A percentile compares a stretch with the other conserved stretches of the same genome.
Conservation (phyloP, 2,888 invertebrate species). For the Amphipyra berbera region DNA sequence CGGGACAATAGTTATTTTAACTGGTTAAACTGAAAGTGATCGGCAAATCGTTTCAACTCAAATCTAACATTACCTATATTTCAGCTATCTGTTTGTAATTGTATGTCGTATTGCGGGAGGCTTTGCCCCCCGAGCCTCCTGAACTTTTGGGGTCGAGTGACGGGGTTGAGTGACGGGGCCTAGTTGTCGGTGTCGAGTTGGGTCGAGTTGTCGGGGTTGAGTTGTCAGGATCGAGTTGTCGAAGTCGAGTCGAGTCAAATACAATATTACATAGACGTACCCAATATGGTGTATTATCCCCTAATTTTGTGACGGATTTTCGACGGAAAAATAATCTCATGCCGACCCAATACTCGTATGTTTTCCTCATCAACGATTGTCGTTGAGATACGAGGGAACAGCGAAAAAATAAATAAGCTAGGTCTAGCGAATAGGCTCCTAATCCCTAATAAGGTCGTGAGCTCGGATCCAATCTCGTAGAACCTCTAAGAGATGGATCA, state of each 20-base stretch:
- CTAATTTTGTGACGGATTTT: constrained; percentile 15
- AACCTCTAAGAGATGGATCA: constrained; percentile 33
- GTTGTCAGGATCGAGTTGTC: too few species aligned
- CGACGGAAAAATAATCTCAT: constrained; percentile 8
- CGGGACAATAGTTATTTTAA: too few species aligned
- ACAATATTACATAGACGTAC: background rate
- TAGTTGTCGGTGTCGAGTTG: too few species aligned
- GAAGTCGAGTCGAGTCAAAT: background rate
- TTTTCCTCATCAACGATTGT: constrained; percentile 21
- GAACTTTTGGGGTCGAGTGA: too few species aligned
- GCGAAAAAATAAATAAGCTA: constrained; percentile 37
- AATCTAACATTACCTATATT: too few species aligned
- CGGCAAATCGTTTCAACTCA: too few species aligned
- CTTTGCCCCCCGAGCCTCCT: too few species aligned
- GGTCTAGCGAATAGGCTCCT: constrained; percentile 29
- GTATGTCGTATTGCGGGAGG: too few species aligned
- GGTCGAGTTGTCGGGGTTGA: too few species aligned
- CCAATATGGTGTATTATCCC: background rate
- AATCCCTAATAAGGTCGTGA: constrained; percentile 45
- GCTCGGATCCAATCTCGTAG: constrained; percentile 40
- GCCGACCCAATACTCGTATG: constrained; percentile 10
- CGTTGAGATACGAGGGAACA: constrained; percentile 18
- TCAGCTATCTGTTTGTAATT: too few species aligned
- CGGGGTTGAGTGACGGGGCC: too few species aligned
- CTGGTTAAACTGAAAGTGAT: too few species aligned